Evolutionary conservation across 2,888 invertebrate species (phyloP).

Genomic region (Cephalotes varians): DNA sequence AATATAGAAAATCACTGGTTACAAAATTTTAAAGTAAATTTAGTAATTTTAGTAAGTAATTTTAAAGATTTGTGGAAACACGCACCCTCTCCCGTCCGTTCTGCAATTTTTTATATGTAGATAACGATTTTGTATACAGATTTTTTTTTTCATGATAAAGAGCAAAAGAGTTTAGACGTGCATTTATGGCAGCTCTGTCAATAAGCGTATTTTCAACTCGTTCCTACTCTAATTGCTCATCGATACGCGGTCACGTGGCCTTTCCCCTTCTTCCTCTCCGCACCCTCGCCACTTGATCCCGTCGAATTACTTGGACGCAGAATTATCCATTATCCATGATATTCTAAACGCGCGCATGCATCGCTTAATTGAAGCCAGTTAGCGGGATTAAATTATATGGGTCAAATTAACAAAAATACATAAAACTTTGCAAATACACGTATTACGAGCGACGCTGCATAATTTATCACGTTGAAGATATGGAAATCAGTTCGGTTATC

Average conservation of each 20-base stretch:
- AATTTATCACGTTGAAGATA: not conserved
- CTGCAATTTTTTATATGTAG: not conserved
- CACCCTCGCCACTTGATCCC: constrained; percentile 36
- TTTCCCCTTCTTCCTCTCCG: not conserved
- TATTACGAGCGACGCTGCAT: not conserved
- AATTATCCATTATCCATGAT: constrained; percentile 45
- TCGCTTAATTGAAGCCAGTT: constrained; percentile 36
- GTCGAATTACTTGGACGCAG: constrained; percentile 42
- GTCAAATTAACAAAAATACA: constrained; percentile 11
- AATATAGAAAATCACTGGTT: not conserved
- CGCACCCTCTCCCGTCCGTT: not conserved
- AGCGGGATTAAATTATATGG: constrained; percentile 3
- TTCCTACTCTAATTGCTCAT: constrained; percentile 67
- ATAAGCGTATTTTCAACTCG: constrained; percentile 49
- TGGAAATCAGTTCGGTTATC: not conserved
- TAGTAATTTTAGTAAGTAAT: too few relatives aligned
- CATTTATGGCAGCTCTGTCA: constrained; percentile 7
- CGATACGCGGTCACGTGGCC: constrained; percentile 69
- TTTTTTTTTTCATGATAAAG: not conserved
- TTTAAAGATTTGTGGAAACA: not conserved
- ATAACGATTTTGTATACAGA: not conserved
- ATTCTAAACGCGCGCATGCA: constrained; percentile 28
- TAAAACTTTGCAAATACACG: not conserved
- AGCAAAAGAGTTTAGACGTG: not conserved
- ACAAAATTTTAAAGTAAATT: not conserved